Evolutionary conservation across 2,797 vertebrate genomes (phyloP).

Genomic region (Halcyon badia): DNA sequence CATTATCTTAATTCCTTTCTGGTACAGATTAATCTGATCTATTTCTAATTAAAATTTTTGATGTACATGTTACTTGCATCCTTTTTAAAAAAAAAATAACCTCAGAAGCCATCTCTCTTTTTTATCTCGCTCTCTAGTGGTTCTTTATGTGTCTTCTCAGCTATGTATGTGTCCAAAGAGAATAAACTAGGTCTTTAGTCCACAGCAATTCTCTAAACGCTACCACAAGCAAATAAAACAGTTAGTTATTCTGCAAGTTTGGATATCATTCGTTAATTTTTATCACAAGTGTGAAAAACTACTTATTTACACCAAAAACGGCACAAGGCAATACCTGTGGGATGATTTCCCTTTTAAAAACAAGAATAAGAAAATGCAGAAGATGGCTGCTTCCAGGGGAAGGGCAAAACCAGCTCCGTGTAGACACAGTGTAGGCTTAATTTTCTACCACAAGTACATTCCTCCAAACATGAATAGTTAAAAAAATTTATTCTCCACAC

Average conservation of each 20-base stretch:
- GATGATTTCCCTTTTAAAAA: background rate
- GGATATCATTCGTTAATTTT: background rate
- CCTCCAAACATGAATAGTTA: background rate
- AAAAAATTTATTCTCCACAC: constrained; percentile 75
- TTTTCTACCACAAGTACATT: background rate
- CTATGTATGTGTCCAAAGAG: background rate
- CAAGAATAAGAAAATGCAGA: background rate
- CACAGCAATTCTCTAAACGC: background rate
- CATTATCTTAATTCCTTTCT: constrained; percentile 4
- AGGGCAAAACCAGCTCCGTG: background rate
- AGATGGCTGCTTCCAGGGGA: background rate
- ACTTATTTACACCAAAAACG: background rate
- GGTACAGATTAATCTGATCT: background rate
- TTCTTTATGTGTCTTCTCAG: background rate
- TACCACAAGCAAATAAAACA: background rate
- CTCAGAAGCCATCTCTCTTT: background rate
- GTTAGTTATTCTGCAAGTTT: background rate
- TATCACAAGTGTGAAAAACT: background rate
- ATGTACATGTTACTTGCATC: background rate
- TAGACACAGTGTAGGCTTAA: accelerated
- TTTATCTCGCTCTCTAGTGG: background rate
- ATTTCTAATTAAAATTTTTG: background rate
- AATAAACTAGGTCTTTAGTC: background rate
- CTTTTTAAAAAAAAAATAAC: background rate
- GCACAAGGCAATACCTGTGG: background rate